Percentiles rank a stretch among this genome's conserved stretches.
Evolutionary conservation across 2,113 vertebrate genomes (phyloP).

Genomic region (Stomatorhinus ivindoensis): DNA sequence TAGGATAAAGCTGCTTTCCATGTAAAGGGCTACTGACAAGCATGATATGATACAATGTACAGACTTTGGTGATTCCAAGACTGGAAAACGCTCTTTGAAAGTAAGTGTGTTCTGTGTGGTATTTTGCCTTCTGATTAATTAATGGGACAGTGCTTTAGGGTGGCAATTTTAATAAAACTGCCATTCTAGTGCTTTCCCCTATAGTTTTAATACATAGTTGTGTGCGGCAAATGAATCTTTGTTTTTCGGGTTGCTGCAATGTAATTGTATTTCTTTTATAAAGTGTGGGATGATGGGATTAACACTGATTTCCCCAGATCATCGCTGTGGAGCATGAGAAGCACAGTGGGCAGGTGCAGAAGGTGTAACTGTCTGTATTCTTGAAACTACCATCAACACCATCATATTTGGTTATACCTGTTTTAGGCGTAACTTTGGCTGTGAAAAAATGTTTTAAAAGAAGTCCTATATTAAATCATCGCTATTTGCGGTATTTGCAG

Average conservation of each 20-base stretch:
- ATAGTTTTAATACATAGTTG: constrained; percentile 23
- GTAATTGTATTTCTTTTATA: constrained; percentile 39
- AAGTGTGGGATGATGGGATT: constrained; percentile 34
- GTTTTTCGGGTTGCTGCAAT: constrained; percentile 34
- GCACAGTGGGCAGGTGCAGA: neutral
- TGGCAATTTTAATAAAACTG: constrained; percentile 37
- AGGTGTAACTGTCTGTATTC: neutral
- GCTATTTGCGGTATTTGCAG: neutral
- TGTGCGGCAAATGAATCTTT: constrained; percentile 33
- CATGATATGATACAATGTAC: constrained; percentile 40
- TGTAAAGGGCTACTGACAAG: constrained; percentile 17
- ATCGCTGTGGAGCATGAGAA: neutral
- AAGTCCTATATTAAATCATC: neutral
- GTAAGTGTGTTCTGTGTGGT: no score
- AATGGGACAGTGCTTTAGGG: constrained; percentile 31
- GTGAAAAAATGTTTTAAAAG: neutral
- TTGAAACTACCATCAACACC: neutral
- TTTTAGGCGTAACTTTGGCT: neutral
- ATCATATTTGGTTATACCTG: neutral
- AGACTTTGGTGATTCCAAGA: neutral
- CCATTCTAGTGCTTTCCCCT: constrained; percentile 22
- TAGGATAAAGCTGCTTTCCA: neutral
- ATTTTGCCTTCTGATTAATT: constrained; percentile 35
- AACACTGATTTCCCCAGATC: constrained; percentile 23
- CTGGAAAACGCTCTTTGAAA: neutral